These are phyloP conservation scores for Sebastiscus albofasciatus DNA, from an alignment of 2,797 vertebrate genomes.

Conservation along the genomic window DNA sequence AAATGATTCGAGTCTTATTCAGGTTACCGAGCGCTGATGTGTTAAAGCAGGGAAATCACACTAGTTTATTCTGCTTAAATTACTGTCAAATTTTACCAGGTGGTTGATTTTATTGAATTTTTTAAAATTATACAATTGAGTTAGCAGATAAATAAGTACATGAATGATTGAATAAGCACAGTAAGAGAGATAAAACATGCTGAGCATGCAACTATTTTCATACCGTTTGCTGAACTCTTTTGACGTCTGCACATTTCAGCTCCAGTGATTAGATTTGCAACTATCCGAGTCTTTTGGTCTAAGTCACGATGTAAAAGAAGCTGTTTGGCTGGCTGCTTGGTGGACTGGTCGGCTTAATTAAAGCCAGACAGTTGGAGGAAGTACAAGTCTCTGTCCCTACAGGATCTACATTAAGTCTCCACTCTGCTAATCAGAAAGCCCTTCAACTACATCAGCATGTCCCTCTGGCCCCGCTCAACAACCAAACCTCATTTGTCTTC, in stretches of 20 bases:
- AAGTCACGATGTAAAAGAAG: conserved; percentile 31
- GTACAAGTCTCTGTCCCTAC: conserved; percentile 61
- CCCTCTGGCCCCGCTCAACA: conserved; percentile 39
- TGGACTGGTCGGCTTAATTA: conserved; percentile 67
- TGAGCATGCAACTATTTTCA: conserved; percentile 1
- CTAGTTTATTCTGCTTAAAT: conserved; percentile 39
- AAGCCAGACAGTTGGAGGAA: conserved; percentile 73
- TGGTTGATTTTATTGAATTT: not conserved
- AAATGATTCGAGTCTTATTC: conserved; percentile 69
- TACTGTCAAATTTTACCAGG: conserved; percentile 19
- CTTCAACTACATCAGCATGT: conserved; percentile 55
- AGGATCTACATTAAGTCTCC: conserved; percentile 64
- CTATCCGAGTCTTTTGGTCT: not conserved
- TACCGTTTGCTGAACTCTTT: not conserved
- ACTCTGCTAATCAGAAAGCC: conserved; percentile 68
- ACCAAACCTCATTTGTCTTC: conserved; percentile 40
- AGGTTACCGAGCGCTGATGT: conserved; percentile 40
- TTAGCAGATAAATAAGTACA: conserved; percentile 5
- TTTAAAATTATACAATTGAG: conserved; percentile 6
- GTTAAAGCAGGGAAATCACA: conserved; percentile 38
- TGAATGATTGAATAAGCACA: not conserved
- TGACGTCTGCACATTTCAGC: not conserved
- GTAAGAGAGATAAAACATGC: not conserved
- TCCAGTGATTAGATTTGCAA: conserved; percentile 20
- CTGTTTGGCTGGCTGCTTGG: conserved; percentile 39